Percentiles rank a stretch among this genome's conserved stretches.
Evolutionary conservation across 2,797 vertebrate genomes (phyloP).

Genomic region (Staurois parvus): DNA sequence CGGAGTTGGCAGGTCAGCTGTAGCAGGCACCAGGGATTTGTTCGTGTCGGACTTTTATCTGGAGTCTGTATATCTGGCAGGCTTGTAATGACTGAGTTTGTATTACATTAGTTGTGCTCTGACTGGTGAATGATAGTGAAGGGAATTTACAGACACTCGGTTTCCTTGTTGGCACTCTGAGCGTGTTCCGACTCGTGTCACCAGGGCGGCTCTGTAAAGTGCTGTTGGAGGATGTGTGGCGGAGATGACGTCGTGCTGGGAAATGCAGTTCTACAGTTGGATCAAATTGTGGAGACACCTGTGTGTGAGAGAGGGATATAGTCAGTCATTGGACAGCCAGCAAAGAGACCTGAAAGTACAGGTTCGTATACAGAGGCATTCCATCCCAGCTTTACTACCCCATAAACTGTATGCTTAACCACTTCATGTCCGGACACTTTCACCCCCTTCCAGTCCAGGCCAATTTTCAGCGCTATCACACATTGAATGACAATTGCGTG

Average conservation of each 20-base stretch:
- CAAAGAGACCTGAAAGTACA: too few species aligned
- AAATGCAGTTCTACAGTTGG: conserved; percentile 51
- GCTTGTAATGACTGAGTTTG: conserved; percentile 25
- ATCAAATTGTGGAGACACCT: conserved; percentile 89
- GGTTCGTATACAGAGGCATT: too few species aligned
- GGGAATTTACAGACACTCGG: conserved; percentile 76
- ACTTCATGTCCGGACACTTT: too few species aligned
- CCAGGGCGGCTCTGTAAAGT: conserved; percentile 64
- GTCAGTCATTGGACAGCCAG: neutral
- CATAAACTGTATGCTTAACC: too few species aligned
- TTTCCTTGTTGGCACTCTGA: conserved; percentile 68
- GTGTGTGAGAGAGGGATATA: neutral
- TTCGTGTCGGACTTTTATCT: conserved; percentile 8
- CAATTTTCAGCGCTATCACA: too few species aligned
- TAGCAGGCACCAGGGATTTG: neutral
- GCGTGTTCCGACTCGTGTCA: conserved; percentile 62
- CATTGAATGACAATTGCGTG: too few species aligned
- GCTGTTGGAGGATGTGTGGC: conserved; percentile 63
- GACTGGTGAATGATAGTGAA: conserved; percentile 77
- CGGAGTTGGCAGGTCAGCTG: neutral
- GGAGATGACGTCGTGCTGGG: conserved; percentile 66
- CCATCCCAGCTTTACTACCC: too few species aligned
- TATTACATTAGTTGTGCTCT: conserved; percentile 49
- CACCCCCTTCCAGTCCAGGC: too few species aligned
- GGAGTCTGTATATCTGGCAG: conserved; percentile 74